phyloP scores from a whole-genome alignment of 2,888 invertebrate species.

The Cyclophora albipunctata region DNA sequence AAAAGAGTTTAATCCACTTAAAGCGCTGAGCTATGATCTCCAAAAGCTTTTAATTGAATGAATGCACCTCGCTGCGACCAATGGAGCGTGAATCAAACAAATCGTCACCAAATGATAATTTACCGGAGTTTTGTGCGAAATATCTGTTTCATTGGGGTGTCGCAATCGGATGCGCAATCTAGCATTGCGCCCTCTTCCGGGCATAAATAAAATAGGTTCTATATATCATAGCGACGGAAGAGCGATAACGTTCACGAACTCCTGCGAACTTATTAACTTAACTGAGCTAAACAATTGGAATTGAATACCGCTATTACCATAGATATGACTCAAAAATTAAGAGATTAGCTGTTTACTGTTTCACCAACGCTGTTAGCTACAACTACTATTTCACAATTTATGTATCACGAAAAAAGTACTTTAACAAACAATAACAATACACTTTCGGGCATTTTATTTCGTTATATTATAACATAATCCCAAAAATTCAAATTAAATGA shows the following conservation, averaged over 20 bases:
- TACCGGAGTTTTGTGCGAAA: constrained; percentile 47
- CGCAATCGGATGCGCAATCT: constrained; percentile 56
- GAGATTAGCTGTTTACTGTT: too few relatives aligned
- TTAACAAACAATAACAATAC: too few relatives aligned
- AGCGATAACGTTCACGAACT: constrained; percentile 54
- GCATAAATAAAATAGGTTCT: constrained; percentile 63
- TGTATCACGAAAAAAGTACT: too few relatives aligned
- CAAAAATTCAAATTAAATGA: neutral
- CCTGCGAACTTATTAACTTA: constrained; percentile 24
- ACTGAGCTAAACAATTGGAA: constrained; percentile 7
- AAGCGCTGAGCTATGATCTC: constrained; percentile 1
- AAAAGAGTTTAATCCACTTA: constrained; percentile 10
- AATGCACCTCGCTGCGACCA: constrained; percentile 33
- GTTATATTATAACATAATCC: too few relatives aligned
- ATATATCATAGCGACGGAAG: constrained; percentile 66
- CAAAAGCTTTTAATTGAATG: constrained; percentile 32
- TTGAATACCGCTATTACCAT: neutral
- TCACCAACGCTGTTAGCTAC: too few relatives aligned
- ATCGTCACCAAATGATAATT: constrained; percentile 56
- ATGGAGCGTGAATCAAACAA: constrained; percentile 51
- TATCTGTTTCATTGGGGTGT: constrained; percentile 57
- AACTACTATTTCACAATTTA: too few relatives aligned
- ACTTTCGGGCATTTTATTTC: too few relatives aligned
- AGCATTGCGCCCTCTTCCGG: constrained; percentile 54
- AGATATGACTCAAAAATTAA: neutral